Evolutionary conservation across 2,797 vertebrate species (phyloP).

Genomic region (Sebastes kiyomatsui): DNA sequence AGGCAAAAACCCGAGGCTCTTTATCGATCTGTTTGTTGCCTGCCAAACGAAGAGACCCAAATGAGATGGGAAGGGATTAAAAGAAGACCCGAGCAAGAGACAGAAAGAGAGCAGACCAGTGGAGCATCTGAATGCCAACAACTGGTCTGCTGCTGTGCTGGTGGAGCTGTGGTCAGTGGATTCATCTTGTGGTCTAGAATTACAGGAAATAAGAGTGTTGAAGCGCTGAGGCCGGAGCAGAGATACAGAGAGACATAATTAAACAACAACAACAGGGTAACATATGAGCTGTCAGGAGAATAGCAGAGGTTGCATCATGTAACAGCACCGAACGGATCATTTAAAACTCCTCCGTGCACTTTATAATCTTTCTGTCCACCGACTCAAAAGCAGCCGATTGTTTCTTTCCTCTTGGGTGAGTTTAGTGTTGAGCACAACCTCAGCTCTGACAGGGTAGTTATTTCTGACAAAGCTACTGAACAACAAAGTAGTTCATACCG

Average conservation of each 20-base stretch:
- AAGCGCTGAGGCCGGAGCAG: neutral
- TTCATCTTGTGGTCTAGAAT: neutral
- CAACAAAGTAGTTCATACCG: too few species aligned
- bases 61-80: constrained; percentile 41
- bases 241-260: neutral
- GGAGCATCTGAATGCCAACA: neutral
- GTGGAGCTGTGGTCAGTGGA: neutral
- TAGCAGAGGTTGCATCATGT: neutral
- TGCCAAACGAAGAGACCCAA: constrained; percentile 31
- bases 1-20: constrained; percentile 32
- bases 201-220: neutral
- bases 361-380: neutral
- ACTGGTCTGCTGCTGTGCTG: neutral
- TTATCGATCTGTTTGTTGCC: constrained; percentile 64
- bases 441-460: neutral
- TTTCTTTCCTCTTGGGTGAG: neutral
- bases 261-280: neutral
- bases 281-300: neutral
- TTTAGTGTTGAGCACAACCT: neutral
- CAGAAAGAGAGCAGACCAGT: neutral
- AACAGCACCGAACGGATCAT: neutral
- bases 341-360: neutral
- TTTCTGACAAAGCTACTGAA: neutral
- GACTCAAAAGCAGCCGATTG: neutral
- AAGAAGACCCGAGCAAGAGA: neutral